Evolutionary conservation across 1,140 invertebrate genomes (phyloP), one percentile per base, ranked within the genome.

Genomic region (Drosophila kepulauana): DNA sequence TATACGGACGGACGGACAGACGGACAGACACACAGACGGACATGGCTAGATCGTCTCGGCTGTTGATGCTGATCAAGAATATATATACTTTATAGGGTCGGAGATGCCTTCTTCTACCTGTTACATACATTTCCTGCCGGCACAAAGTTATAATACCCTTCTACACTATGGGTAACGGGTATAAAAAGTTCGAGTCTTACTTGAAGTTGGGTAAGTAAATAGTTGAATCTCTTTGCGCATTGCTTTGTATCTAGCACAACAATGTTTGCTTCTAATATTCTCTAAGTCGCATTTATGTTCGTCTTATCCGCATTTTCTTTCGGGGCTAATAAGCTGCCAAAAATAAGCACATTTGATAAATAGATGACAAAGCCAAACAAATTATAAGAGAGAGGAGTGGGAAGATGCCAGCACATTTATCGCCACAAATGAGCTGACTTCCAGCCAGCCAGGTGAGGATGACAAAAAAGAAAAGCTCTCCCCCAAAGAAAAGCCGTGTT

Each of bases 291-390:
- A 67, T 25, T 35, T 11, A 35, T 48, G 43, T 48, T 28, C 6
- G 65, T 46, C 80, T 82, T 82, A 82, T 70, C 62, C 81, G 35
- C 70, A 79, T 68, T 68, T 28, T 62, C 75, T 62, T 59, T 69
- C 15, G 64, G 46, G 30, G 66, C 85, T 88, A 88, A 88, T 89
- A 88, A 89, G 84, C 84, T 88, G 84, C 67, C 84, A 89, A 70
- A 70, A 88, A 63, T 89, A 89, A 84, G 74, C 72, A 72, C 85
- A 78, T 88, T 87, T 87, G 84, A 87, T 87, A 87, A 88, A 88
- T 88, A 82, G 52, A 69, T 68, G 66, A 78, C 77, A 89, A 75
- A 88, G 78, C 85, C 81, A 85, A 86, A 86, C 82, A 86, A 87
- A 86, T 86, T 81, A 75, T 85, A 81, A 81, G 78, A 33, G 59